phyloP scores from a whole-genome alignment of 92 coral and sea anemone species.

The Parazoanthus atlanticus region DNA sequence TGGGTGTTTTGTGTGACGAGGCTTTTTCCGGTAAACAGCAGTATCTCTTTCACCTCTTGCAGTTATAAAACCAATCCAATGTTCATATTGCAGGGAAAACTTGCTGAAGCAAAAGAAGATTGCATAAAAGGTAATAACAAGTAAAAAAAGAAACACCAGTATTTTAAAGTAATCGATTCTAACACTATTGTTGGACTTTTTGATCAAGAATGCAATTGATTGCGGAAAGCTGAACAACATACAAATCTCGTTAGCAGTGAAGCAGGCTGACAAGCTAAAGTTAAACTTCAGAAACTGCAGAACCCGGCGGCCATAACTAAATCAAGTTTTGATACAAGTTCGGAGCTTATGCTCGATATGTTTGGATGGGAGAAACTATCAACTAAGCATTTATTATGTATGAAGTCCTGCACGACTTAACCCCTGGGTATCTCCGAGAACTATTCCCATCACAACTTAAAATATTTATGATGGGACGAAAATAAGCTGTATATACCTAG shows the following conservation, averaged over 20 bases:
- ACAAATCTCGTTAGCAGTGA: background rate
- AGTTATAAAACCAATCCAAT: background rate
- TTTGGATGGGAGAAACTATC: too few species aligned
- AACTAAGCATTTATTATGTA: too few species aligned
- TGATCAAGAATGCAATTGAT: background rate
- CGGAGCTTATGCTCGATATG: too few species aligned
- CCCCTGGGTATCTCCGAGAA: too few species aligned
- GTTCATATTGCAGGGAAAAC: slow-evolving; percentile 3
- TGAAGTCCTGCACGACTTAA: too few species aligned
- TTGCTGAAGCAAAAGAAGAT: slow-evolving; percentile 2
- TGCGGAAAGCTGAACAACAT: too few species aligned
- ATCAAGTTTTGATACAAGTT: too few species aligned
- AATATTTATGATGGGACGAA: too few species aligned
- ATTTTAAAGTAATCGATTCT: background rate
- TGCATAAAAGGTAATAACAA: slow-evolving; percentile 1
- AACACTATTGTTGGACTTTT: background rate
- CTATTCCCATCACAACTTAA: too few species aligned
- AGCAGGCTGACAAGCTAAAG: background rate
- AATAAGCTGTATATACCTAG: too few species aligned
- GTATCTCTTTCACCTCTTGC: background rate
- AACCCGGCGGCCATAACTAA: too few species aligned
- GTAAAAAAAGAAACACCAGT: background rate
- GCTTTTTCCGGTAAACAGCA: background rate
- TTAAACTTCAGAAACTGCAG: too few species aligned
- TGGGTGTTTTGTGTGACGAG: background rate